phyloP scores from a whole-genome alignment of 1,140 invertebrate species.

The Meloidogyne hapla region DNA sequence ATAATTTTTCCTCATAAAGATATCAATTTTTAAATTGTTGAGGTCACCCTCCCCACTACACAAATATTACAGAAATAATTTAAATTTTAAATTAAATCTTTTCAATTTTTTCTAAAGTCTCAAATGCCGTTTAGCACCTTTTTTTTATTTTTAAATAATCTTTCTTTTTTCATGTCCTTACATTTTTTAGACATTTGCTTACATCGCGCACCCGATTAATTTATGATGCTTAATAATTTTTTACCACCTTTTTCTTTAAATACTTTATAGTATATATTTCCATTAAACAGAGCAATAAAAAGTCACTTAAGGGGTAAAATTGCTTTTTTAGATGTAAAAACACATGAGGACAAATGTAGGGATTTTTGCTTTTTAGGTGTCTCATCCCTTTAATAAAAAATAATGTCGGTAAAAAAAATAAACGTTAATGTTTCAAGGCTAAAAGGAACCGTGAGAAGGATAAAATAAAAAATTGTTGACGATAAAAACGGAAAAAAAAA shows the following conservation, averaged over 20 bases:
- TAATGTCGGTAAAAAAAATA: background rate
- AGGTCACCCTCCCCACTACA: background rate
- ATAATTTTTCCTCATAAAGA: background rate
- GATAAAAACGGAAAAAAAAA: too few species aligned
- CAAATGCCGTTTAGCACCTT: background rate
- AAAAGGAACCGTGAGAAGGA: too few species aligned
- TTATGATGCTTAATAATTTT: background rate
- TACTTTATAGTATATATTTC: too few species aligned
- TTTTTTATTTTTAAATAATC: background rate
- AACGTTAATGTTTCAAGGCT: too few species aligned
- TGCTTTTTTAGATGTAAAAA: slow-evolving; percentile 4
- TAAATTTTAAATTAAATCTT: background rate
- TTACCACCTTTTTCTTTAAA: background rate
- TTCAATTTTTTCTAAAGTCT: too few species aligned
- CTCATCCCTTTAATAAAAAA: background rate
- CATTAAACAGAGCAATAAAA: background rate
- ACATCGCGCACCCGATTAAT: background rate
- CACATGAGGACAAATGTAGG: background rate
- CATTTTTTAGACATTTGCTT: background rate
- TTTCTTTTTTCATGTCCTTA: background rate
- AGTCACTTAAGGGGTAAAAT: background rate
- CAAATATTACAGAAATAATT: background rate
- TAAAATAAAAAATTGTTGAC: too few species aligned
- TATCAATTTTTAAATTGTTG: background rate
- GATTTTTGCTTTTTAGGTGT: background rate